Percentiles rank a stretch among this genome's conserved stretches.
Conservation (phyloP, 2,797 vertebrate genomes). For the Rhadinocentrus ornatus region DNA sequence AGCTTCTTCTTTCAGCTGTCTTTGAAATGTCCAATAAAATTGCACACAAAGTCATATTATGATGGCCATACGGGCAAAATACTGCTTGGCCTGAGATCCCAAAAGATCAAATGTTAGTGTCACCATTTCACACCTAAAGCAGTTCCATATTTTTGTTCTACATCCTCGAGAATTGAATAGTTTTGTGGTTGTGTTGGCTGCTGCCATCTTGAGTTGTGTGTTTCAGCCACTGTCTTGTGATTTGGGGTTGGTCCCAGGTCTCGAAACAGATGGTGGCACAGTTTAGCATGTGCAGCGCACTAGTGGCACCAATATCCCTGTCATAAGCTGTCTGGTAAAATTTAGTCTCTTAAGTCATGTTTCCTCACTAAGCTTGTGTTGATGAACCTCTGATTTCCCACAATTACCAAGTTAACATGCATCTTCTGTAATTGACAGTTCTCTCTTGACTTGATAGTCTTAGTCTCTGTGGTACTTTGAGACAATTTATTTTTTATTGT, state of each 20-base stretch:
- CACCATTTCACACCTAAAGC: conserved; percentile 65
- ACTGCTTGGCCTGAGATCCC: conserved; percentile 49
- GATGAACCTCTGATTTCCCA: conserved; percentile 47
- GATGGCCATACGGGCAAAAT: conserved; percentile 53
- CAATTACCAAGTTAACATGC: conserved; percentile 35
- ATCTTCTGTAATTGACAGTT: conserved; percentile 16
- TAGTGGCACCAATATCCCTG: conserved; percentile 57
- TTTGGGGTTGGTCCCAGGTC: conserved; percentile 61
- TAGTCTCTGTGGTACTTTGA: neutral
- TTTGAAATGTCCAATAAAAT: conserved; percentile 71
- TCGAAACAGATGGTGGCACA: conserved; percentile 79
- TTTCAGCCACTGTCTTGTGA: conserved; percentile 69
- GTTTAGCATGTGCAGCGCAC: conserved; percentile 67
- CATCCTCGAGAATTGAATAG: conserved; percentile 47
- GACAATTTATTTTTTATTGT: neutral
- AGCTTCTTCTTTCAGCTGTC: conserved; percentile 47
- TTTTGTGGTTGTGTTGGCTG: conserved; percentile 42
- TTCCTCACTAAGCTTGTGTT: conserved; percentile 40
- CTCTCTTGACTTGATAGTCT: conserved; percentile 3
- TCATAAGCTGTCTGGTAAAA: conserved; percentile 60
- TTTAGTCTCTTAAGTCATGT: conserved; percentile 37
- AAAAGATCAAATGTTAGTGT: conserved; percentile 57
- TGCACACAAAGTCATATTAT: conserved; percentile 51
- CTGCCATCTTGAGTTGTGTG: conserved; percentile 66
- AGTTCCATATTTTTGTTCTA: conserved; percentile 51